Percentiles rank a stretch among this genome's conserved stretches.
Conservation (phyloP, 2,888 invertebrate genomes). For the Sminthurinus aureus region DNA sequence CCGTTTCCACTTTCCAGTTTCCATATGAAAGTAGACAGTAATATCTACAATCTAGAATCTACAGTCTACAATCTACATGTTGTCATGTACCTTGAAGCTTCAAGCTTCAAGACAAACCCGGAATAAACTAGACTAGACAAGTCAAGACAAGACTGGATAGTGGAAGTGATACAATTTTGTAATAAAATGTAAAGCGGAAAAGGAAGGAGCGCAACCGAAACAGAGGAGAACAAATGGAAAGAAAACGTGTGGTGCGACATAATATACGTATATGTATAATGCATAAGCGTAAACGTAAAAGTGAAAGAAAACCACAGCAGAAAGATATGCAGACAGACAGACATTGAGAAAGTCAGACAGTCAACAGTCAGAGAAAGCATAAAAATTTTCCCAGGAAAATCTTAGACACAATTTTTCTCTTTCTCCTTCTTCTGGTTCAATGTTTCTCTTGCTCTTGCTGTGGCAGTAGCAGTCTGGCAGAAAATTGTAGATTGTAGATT, state of each 20-base stretch:
- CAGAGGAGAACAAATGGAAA: neutral
- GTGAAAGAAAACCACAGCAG: slow-evolving; percentile 18
- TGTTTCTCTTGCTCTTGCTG: no score
- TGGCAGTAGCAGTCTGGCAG: no score
- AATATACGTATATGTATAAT: neutral
- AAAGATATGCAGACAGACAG: neutral
- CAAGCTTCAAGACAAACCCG: no score
- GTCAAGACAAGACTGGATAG: no score
- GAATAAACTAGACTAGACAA: no score
- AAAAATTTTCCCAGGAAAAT: slow-evolving; percentile 19
- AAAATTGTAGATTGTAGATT: no score
- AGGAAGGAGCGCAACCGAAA: neutral
- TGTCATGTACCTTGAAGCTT: no score
- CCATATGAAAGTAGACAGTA: neutral
- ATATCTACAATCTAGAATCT: no score
- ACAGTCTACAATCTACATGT: no score
- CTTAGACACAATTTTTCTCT: slow-evolving; percentile 2
- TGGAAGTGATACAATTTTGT: neutral
- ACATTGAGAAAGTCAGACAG: no score
- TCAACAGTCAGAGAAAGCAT: slow-evolving; percentile 5
- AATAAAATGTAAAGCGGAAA: neutral
- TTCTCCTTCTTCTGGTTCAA: no score
- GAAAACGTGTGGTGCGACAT: neutral
- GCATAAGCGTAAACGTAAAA: neutral
- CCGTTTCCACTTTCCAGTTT: no score